Conservation (phyloP, 2,888 invertebrate species). For the Agrochola circellaris region DNA sequence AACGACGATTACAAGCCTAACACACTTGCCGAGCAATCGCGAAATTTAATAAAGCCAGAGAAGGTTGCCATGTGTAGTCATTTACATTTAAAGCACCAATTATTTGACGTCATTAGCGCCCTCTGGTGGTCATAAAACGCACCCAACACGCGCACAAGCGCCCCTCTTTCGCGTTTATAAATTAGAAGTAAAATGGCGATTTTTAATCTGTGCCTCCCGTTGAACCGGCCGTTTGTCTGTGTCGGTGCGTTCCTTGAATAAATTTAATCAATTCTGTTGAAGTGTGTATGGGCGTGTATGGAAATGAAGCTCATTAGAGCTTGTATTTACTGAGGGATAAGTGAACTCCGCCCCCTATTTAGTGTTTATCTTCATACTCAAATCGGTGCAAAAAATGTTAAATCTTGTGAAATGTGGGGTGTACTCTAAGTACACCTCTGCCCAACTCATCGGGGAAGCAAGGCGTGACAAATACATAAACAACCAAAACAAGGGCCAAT, state of each 20-base stretch:
- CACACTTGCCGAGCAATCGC: constrained; percentile 74
- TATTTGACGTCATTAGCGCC: constrained; percentile 90
- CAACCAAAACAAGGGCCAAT: not conserved
- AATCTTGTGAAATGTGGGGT: too few relatives aligned
- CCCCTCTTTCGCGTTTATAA: constrained; percentile 84
- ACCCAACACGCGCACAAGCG: constrained; percentile 84
- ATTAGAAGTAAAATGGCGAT: constrained; percentile 87
- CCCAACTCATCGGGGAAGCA: too few relatives aligned
- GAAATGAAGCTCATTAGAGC: constrained; percentile 9
- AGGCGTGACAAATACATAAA: too few relatives aligned
- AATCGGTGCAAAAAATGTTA: not conserved
- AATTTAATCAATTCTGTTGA: constrained; percentile 63
- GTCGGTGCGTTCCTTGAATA: constrained; percentile 63
- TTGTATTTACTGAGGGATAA: not conserved
- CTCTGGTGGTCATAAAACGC: constrained; percentile 88
- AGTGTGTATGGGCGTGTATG: constrained; percentile 37
- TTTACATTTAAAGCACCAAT: constrained; percentile 91
- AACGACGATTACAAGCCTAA: constrained; percentile 61
- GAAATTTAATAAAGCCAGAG: constrained; percentile 87
- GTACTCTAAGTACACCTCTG: too few relatives aligned
- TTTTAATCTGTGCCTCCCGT: constrained; percentile 81
- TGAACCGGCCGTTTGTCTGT: constrained; percentile 69
- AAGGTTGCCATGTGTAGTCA: constrained; percentile 86
- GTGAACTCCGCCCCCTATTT: not conserved
- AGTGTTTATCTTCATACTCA: constrained; percentile 2